phyloP scores from a whole-genome alignment of 1,140 invertebrate species.

The Hyles euphorbiae region DNA sequence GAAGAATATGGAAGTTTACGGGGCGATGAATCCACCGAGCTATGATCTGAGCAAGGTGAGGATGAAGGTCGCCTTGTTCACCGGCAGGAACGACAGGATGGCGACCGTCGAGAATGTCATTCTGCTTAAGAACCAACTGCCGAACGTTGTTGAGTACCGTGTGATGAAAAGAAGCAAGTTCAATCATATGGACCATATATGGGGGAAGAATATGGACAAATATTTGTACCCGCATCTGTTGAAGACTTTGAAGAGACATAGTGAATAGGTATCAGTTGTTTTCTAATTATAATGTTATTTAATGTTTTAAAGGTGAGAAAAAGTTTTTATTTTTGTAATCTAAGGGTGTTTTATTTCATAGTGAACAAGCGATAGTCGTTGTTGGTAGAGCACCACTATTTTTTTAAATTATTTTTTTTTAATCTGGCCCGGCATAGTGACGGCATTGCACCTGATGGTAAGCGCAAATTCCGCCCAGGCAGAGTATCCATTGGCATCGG shows the following conservation, averaged over 20 bases:
- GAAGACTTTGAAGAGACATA: constrained; percentile 10
- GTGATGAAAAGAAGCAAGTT: neutral
- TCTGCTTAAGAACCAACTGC: neutral
- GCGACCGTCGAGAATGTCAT: constrained; percentile 4
- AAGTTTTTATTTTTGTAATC: too few relatives aligned
- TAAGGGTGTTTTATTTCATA: neutral
- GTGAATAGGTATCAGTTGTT: neutral
- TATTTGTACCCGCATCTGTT: constrained; percentile 14
- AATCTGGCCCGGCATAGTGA: too few relatives aligned
- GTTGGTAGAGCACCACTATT: too few relatives aligned
- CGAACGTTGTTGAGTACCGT: constrained; percentile 10
- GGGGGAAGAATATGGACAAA: constrained; percentile 13
- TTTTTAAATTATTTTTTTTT: too few relatives aligned
- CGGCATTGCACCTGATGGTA: too few relatives aligned
- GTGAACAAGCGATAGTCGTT: too few relatives aligned
- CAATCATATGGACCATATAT: constrained; percentile 16
- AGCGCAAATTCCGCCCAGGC: too few relatives aligned
- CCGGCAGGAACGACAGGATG: constrained; percentile 76
- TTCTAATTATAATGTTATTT: too few relatives aligned
- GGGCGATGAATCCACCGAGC: constrained; percentile 62
- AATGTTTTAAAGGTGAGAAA: too few relatives aligned
- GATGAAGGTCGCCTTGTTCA: constrained; percentile 75
- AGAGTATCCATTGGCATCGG: too few relatives aligned
- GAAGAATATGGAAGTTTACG: constrained; percentile 71
- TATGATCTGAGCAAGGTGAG: constrained; percentile 75